These are phyloP conservation scores for Falcunculus frontatus DNA, from an alignment of 2,113 vertebrate genomes.

Conservation along the genomic window DNA sequence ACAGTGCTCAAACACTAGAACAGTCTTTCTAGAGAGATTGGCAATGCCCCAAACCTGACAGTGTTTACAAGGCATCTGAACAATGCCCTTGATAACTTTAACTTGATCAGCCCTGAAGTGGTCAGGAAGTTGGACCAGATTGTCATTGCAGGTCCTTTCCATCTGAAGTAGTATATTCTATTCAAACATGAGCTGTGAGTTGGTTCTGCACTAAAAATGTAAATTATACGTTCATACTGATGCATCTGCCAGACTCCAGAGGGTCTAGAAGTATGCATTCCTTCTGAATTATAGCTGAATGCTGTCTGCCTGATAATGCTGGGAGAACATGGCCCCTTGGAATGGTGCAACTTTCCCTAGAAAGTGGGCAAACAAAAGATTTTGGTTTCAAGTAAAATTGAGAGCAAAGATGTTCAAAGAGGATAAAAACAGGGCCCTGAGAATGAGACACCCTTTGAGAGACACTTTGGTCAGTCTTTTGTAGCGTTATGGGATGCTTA, in stretches of 20 bases:
- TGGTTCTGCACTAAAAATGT: background rate
- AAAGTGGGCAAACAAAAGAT: background rate
- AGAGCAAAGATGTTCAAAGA: background rate
- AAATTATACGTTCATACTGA: background rate
- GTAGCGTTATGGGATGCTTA: background rate
- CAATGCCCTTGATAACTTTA: background rate
- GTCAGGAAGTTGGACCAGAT: background rate
- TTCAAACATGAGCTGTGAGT: background rate
- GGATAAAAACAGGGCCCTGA: background rate
- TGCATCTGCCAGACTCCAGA: background rate
- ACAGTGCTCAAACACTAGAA: background rate
- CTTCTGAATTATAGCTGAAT: background rate
- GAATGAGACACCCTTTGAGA: background rate
- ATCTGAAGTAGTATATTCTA: background rate
- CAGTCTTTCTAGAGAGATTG: background rate
- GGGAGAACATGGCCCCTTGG: background rate
- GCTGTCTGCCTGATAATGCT: background rate
- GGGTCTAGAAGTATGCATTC: background rate
- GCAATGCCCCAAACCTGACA: background rate
- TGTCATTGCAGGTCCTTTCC: background rate
- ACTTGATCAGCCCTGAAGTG: background rate
- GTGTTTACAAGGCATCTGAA: background rate
- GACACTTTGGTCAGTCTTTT: background rate
- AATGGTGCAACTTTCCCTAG: background rate
- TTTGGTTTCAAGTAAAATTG: background rate